Evolutionary conservation across 2,797 vertebrate species (phyloP).

Genomic region (Benthosema pterotum): DNA sequence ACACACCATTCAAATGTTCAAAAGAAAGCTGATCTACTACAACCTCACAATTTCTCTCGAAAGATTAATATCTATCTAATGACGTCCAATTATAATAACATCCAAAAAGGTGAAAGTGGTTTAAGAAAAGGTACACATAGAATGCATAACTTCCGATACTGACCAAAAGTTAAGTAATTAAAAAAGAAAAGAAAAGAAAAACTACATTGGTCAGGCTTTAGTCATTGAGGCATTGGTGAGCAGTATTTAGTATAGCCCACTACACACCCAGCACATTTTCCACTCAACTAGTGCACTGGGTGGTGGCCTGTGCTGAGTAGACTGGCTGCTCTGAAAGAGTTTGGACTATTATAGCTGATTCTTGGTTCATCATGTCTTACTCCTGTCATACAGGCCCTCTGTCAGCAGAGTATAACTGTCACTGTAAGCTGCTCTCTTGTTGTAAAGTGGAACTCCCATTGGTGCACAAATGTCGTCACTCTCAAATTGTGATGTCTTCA

Average conservation of each 20-base stretch:
- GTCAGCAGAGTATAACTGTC: conserved; percentile 1
- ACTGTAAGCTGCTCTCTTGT: conserved; percentile 2
- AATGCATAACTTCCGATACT: too few relatives aligned
- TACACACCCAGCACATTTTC: conserved; percentile 27
- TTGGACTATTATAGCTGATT: conserved; percentile 34
- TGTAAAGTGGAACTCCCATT: neutral
- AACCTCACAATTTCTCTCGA: too few relatives aligned
- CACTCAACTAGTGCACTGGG: neutral
- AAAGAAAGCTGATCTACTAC: too few relatives aligned
- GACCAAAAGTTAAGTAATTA: too few relatives aligned
- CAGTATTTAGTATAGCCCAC: conserved; percentile 63
- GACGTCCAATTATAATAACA: too few relatives aligned
- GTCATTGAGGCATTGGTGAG: conserved; percentile 29
- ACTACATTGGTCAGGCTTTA: too few relatives aligned
- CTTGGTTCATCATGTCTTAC: conserved; percentile 34
- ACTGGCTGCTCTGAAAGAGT: conserved; percentile 23
- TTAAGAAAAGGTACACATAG: too few relatives aligned
- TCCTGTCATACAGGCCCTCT: conserved; percentile 21
- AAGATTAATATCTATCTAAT: too few relatives aligned
- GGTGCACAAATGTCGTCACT: neutral
- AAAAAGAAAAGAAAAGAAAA: too few relatives aligned
- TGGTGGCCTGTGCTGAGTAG: neutral
- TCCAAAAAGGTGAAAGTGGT: too few relatives aligned
- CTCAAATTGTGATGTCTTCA: neutral
- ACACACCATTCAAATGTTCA: too few relatives aligned